Conservation (phyloP, 2,888 invertebrate genomes). For the Drosophila vallismaia region DNA sequence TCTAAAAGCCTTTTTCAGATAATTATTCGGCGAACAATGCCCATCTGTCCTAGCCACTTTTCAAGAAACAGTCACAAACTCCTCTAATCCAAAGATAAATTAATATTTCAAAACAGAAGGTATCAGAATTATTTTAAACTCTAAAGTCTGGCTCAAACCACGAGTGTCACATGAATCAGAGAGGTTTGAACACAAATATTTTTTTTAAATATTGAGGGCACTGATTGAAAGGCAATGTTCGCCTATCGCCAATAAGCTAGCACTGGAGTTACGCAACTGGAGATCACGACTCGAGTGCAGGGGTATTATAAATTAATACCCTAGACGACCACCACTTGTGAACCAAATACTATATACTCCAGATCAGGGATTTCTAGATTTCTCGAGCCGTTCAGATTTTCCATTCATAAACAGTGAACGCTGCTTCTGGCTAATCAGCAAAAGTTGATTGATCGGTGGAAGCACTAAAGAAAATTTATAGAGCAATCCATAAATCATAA, state of each 20-base stretch:
- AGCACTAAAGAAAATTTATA: constrained; percentile 47
- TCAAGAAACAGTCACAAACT: no score
- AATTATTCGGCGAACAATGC: background rate
- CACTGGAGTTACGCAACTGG: constrained; percentile 57
- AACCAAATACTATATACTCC: constrained; percentile 14
- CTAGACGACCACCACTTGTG: constrained; percentile 23
- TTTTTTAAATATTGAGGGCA: background rate
- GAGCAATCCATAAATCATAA: constrained; percentile 65
- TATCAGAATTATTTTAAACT: no score
- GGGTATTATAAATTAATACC: constrained; percentile 23
- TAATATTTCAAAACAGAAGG: background rate
- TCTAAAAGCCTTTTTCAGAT: background rate
- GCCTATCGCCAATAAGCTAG: constrained; percentile 43
- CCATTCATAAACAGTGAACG: constrained; percentile 36
- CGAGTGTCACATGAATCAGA: no score
- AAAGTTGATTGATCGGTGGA: constrained; percentile 62
- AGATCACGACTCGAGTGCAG: constrained; percentile 31
- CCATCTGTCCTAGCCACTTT: no score
- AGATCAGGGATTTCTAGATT: constrained; percentile 32
- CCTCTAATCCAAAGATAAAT: no score
- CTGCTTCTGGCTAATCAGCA: constrained; percentile 55
- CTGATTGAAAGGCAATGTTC: constrained; percentile 15
- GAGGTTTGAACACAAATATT: background rate
- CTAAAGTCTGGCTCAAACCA: no score
- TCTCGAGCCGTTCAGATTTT: constrained; percentile 35